These are phyloP conservation scores for Rhegmatorhina hoffmannsi DNA, from an alignment of 2,113 vertebrate genomes.

Conservation along the genomic window DNA sequence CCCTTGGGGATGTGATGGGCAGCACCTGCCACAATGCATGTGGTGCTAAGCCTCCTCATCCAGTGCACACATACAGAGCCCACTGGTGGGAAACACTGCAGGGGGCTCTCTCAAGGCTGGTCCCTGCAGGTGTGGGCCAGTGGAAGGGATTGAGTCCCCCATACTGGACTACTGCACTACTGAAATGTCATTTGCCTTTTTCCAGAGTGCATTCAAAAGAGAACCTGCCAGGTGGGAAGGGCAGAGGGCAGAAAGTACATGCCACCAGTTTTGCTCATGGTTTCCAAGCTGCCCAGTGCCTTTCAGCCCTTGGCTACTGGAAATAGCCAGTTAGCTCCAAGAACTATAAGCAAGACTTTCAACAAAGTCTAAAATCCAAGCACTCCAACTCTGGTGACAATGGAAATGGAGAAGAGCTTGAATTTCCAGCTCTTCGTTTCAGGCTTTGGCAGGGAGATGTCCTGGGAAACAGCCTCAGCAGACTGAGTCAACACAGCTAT, in stretches of 20 bases:
- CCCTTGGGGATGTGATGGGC: accelerated
- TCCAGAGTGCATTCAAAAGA: not conserved
- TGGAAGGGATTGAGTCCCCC: not conserved
- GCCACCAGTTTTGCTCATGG: not conserved
- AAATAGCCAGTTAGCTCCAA: not conserved
- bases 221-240: not conserved
- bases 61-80: not conserved
- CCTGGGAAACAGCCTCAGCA: not conserved
- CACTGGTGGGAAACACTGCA: accelerated
- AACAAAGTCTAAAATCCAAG: not conserved
- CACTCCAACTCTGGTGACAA: not conserved
- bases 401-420: not conserved
- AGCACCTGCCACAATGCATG: accelerated
- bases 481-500: not conserved
- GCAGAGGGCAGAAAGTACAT: not conserved
- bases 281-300: not conserved
- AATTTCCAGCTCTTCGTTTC: not conserved
- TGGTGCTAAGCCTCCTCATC: not conserved
- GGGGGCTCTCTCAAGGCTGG: not conserved
- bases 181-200: not conserved
- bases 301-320: not conserved
- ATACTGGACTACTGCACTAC: accelerated
- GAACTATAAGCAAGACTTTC: not conserved
- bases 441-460: not conserved
- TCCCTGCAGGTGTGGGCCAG: not conserved